Evolutionary conservation across 2,797 vertebrate genomes (phyloP), one percentile per base, ranked within the genome.

Genomic region (Crypturellus tataupa): DNA sequence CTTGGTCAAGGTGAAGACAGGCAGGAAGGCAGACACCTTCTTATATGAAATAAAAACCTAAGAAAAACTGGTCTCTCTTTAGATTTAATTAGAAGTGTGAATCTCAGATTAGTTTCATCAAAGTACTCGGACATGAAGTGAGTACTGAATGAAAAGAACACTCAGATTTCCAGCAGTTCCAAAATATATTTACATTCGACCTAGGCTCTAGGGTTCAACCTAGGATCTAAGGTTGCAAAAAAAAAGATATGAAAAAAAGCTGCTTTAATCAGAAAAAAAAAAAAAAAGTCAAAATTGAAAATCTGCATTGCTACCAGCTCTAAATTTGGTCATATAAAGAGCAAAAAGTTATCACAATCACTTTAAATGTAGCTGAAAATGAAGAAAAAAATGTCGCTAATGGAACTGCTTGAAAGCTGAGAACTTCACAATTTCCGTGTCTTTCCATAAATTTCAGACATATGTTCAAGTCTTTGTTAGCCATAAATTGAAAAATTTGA

Each of bases 41-140:
- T 76, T 33, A 42, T 0, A 0, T 60, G 80, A 95, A 93, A 96
- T 17, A 79, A 80, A 95, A 95, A 86, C 70, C 63, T 21, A 73
- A 24, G 42, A 15, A 88, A 87, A 95, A 88, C 7, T 84, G 65
- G 79, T 87, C 64, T 71, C 87, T 86, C 67, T 68, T 70, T 42
- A 79, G 82, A 59, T 85, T 92, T 81, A 59, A 44, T 95, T 95
- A 86, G 91, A 84, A 68, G 25, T 51, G 70, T 1, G 20, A 92
- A 91, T 88, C 70, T 96, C 82, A 86, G 51, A 87, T 90, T 94
- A 60, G 37, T 82, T 91, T 94, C 79, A 95, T 37, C 65, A 16
- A 35, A 93, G 75, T 85, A 92, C 63, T 71, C 3, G 12, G 29
- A 31, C 3, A 5, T n/a, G 46, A 91, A 68, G 53, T 0, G 2